A percentile compares a stretch with the other conserved stretches of the same genome.
These are phyloP conservation scores for Cyclophora albipunctata DNA, from an alignment of 2,888 invertebrate species.

Conservation along the genomic window DNA sequence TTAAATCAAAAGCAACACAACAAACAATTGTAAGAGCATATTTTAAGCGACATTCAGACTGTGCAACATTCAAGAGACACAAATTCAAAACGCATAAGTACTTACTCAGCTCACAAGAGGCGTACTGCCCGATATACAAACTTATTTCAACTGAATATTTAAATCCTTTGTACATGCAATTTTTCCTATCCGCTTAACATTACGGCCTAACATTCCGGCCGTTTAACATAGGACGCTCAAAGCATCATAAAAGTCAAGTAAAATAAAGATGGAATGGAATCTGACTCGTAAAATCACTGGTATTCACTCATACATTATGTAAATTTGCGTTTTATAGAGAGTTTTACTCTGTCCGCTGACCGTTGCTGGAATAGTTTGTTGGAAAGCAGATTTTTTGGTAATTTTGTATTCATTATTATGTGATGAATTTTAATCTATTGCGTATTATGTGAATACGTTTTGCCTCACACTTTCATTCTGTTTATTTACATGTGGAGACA, in stretches of 20 bases:
- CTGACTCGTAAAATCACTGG: constrained; percentile 29
- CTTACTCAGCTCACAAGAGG: neutral
- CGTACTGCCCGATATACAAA: constrained; percentile 20
- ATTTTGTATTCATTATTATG: too few relatives aligned
- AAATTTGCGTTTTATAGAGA: constrained; percentile 42
- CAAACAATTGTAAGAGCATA: too few relatives aligned
- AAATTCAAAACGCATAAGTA: too few relatives aligned
- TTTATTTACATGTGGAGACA: too few relatives aligned
- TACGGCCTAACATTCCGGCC: constrained; percentile 41
- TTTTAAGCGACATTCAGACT: too few relatives aligned
- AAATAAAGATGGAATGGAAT: constrained; percentile 44
- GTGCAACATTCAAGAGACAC: too few relatives aligned
- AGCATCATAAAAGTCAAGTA: constrained; percentile 44
- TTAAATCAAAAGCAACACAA: too few relatives aligned
- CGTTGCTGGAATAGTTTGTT: neutral
- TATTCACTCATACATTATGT: constrained; percentile 41
- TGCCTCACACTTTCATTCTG: too few relatives aligned
- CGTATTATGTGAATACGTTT: too few relatives aligned
- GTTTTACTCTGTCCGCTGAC: neutral
- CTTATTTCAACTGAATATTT: constrained; percentile 26
- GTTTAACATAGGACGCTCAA: constrained; percentile 41
- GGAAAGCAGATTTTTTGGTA: neutral
- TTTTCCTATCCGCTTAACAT: constrained; percentile 43
- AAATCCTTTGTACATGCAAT: constrained; percentile 26
- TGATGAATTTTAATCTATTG: too few relatives aligned